Evolutionary conservation across 2,888 invertebrate species (phyloP), one percentile per base, ranked within the genome.

Genomic region (Cryptus viduatorius): DNA sequence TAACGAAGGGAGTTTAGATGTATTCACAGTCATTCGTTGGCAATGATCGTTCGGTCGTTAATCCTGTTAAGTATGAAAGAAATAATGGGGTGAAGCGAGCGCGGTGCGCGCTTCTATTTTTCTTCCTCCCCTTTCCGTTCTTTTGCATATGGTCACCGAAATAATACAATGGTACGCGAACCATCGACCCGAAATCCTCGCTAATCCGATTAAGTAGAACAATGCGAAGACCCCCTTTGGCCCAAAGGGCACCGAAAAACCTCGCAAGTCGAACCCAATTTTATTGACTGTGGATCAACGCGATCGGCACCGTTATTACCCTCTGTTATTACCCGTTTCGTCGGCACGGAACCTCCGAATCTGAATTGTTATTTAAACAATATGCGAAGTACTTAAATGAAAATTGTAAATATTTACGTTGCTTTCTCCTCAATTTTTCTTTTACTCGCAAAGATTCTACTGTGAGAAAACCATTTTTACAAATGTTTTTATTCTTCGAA

Each of bases 161-260:
- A 56, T 10, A 12, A 24, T 19, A 24, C 56, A 56, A 56, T 24
- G 56, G 56, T 19, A 10, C 10, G 56, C 56, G 56, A 56, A 19
- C 56, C 19, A 56, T 56, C 56, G 56, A 56, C 24, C 56, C 56
- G 56, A 19, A 56, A 24, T 24, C 81, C 81, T 79, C 73, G 64
- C 79, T 88, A 89, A 89, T 88, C 88, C 86, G 88, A 88, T 89
- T 89, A 88, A 44, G 71, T 53, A 29, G 76, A 67, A 88, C 88
- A 90, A 90, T 87, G 80, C 37, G 8, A 19, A 24, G 24, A 56
- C 19, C 19, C 24, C 53, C 46, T 48, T 12, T 12, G 24, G 56
- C 19, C 53, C 56, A 56, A 56, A 56, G 56, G 56, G 10, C 56
- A 19, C 24, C 24, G 56, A 56, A 24, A 37, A 24, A 56, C 24